Base-by-base conservation (phyloP, 2,888 invertebrate species). In the Ethmia dodecea region DNA sequence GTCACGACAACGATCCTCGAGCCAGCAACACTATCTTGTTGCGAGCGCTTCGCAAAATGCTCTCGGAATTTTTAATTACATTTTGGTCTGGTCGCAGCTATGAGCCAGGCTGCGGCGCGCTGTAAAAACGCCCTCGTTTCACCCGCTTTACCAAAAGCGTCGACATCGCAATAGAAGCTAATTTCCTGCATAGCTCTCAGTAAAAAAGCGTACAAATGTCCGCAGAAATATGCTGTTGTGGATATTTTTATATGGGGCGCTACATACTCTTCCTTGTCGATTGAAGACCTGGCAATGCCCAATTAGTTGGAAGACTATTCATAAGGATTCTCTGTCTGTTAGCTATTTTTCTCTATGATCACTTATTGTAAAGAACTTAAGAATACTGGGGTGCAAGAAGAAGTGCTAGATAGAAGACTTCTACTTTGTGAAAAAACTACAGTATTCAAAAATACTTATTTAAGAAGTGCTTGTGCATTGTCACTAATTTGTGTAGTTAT, bases 61-160 rank as follows among this genome's bases (percentile, higher is more conserved):
- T 80, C 81, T 69, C 74, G 84, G 84, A 86, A 86, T 86, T 84
- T 86, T 86, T 86, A 84, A 86, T 84, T 84, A 83, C 83, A 81
- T 86, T 86, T 86, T 81, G 76, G 83, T 76, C 76, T 79, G 83
- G 83, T 79, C 70, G 77, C 66, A 60, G 73, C 74, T 77, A 74
- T 72, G 79, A 77, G 74, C 64, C 70, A 60, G 59, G 61, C 62
- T 67, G 66, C 59, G 35, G 22, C 27, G 42, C 49, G 39, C 32
- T 43, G 45, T 69, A 71, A 74, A 60, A 67, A 64, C 72, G 73
- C 68, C 73, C 79, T 77, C 80, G 77, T 78, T 81, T 75, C 70
- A 66, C 72, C 67, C 84, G 80, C 78, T 83, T 74, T 75, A 76
- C 80, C 76, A 70, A 81, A 81, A 81, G 73, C 80, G 80, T 79